A percentile compares a stretch with the other conserved stretches of the same genome.
These are phyloP conservation scores for Pimpla rufipes DNA, from an alignment of 2,888 invertebrate species.

Conservation along the genomic window DNA sequence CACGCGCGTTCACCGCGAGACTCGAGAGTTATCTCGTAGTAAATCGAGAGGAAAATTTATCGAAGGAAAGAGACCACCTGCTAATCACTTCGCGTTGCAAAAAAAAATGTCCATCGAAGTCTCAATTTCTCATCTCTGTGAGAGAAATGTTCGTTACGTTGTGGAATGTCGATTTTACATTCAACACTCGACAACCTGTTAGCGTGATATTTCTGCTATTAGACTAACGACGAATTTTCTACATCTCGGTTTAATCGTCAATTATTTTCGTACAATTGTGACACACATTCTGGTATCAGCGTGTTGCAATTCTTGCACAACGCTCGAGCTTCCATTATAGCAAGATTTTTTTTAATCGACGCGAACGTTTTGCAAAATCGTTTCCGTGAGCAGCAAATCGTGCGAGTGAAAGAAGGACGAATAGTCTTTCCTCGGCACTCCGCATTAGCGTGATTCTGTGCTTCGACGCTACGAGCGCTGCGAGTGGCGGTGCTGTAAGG, in stretches of 20 bases:
- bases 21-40: constrained; percentile 35
- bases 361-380: too few species aligned
- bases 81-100: constrained; percentile 1
- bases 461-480: too few species aligned
- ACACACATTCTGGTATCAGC: too few species aligned
- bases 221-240: not conserved
- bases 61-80: not conserved
- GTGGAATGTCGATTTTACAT: not conserved
- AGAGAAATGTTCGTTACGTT: not conserved
- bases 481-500: too few species aligned
- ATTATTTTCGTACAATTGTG: not conserved
- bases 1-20: constrained; percentile 41
- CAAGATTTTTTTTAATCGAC: too few species aligned
- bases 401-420: too few species aligned
- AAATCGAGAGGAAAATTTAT: constrained; percentile 9
- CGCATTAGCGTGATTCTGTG: too few species aligned
- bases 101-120: not conserved
- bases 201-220: not conserved
- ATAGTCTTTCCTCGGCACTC: too few species aligned
- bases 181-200: not conserved
- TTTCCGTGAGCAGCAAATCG: too few species aligned
- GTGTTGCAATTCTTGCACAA: too few species aligned
- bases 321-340: too few species aligned
- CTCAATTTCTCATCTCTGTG: not conserved
- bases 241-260: not conserved